Percentiles rank a stretch among this genome's conserved stretches.
Evolutionary conservation across 1,140 invertebrate genomes (phyloP).

Genomic region (Drosophila lacertosa): DNA sequence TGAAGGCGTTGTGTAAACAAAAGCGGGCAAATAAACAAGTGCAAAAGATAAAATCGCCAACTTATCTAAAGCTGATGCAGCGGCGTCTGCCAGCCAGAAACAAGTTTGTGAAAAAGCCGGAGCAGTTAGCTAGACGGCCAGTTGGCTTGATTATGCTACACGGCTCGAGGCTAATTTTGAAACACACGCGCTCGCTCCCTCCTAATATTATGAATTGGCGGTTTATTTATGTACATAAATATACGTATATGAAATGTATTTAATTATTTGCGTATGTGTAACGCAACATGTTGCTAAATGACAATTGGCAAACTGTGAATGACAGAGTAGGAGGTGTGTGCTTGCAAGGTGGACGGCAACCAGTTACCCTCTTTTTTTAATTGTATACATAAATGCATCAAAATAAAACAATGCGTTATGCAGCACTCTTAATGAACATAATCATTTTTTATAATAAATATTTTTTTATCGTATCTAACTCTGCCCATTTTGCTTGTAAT

Average conservation of each 20-base stretch:
- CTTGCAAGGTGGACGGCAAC: too few relatives aligned
- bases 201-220: constrained; percentile 38
- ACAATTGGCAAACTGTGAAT: constrained; percentile 23
- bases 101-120: constrained; percentile 36
- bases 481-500: too few relatives aligned
- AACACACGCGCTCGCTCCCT: constrained; percentile 17
- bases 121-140: constrained; percentile 19
- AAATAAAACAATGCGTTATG: too few relatives aligned
- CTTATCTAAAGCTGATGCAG: constrained; percentile 34
- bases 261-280: constrained; percentile 5
- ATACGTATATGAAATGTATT: too few relatives aligned
- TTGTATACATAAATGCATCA: too few relatives aligned
- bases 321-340: constrained; percentile 3
- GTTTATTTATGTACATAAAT: constrained; percentile 7
- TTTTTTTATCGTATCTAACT: too few relatives aligned
- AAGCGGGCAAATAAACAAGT: constrained; percentile 38
- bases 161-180: constrained; percentile 43
- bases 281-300: constrained; percentile 33
- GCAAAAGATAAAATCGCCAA: constrained; percentile 40
- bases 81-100: constrained; percentile 11
- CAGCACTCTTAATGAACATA: too few relatives aligned
- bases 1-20: constrained; percentile 45
- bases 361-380: too few relatives aligned
- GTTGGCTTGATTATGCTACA: constrained; percentile 31
- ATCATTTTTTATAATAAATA: too few relatives aligned